Evolutionary conservation across 2,888 invertebrate species (phyloP).

Genomic region (Melanargia galathea): DNA sequence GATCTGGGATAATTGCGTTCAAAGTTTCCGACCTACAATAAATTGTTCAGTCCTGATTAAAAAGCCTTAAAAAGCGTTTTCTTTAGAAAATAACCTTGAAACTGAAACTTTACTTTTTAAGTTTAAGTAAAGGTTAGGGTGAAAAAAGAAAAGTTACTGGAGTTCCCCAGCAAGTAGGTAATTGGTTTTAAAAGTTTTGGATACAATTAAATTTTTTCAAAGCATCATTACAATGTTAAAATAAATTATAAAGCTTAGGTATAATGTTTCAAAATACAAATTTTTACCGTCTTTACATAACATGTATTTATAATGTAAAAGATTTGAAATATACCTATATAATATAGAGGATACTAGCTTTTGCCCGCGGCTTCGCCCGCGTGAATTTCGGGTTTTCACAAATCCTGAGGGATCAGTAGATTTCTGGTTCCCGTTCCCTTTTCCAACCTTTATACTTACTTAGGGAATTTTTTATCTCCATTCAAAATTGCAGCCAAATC

Average conservation of each 20-base stretch:
- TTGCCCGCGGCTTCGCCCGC: no score
- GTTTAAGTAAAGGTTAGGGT: neutral
- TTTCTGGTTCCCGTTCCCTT: no score
- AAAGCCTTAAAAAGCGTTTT: neutral
- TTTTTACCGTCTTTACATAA: no score
- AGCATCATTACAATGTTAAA: neutral
- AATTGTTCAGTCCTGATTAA: neutral
- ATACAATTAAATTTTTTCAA: neutral
- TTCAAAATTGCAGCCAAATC: no score
- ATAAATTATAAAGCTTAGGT: neutral
- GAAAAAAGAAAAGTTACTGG: neutral
- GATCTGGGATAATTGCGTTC: slow-evolving; percentile 13
- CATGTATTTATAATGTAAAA: no score
- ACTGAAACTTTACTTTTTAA: neutral
- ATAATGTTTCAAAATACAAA: neutral
- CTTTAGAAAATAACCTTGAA: neutral
- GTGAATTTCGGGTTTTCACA: no score
- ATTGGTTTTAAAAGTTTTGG: slow-evolving; percentile 2
- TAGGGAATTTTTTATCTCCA: no score
- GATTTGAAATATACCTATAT: no score
- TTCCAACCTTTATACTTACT: no score
- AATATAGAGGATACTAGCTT: no score
- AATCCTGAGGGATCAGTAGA: no score
- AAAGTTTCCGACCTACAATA: slow-evolving; percentile 2
- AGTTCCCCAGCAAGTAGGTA: neutral